Conservation (phyloP, 2,113 vertebrate genomes). For the Boleophthalmus pectinirostris region DNA sequence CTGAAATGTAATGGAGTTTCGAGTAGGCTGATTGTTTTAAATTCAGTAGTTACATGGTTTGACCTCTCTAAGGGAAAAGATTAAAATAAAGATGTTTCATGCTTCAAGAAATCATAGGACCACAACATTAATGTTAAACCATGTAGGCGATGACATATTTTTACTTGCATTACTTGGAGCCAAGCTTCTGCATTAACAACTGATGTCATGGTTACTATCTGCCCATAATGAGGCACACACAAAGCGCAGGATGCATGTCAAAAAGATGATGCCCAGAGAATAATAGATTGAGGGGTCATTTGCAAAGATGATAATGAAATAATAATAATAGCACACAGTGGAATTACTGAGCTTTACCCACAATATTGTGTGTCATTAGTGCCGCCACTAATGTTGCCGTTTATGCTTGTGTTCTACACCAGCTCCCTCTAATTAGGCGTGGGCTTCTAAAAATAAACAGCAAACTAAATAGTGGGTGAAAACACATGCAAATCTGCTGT, state of each 20-base stretch:
- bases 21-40: not conserved
- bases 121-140: not conserved
- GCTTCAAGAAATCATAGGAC: not conserved
- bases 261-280: slow-evolving; percentile 23
- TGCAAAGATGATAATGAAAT: slow-evolving; percentile 73
- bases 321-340: slow-evolving; percentile 75
- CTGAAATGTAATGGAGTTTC: not conserved
- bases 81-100: not conserved
- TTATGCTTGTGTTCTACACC: slow-evolving; percentile 79
- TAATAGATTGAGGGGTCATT: slow-evolving; percentile 64
- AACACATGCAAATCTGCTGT: slow-evolving; percentile 78
- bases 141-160: not conserved
- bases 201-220: not conserved
- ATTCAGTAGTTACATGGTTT: not conserved
- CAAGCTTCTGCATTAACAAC: slow-evolving; percentile 7
- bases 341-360: slow-evolving; percentile 76
- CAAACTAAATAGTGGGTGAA: slow-evolving; percentile 75
- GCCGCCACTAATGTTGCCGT: slow-evolving; percentile 73
- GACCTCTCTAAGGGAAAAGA: not conserved
- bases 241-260: slow-evolving; percentile 19
- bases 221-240: slow-evolving; percentile 10
- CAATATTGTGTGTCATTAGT: slow-evolving; percentile 78
- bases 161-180: not conserved
- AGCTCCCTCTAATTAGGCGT: slow-evolving; percentile 79
- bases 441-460: slow-evolving; percentile 79